Evolutionary conservation across 1,140 invertebrate genomes (phyloP).

Genomic region (Psilanteris sp.): DNA sequence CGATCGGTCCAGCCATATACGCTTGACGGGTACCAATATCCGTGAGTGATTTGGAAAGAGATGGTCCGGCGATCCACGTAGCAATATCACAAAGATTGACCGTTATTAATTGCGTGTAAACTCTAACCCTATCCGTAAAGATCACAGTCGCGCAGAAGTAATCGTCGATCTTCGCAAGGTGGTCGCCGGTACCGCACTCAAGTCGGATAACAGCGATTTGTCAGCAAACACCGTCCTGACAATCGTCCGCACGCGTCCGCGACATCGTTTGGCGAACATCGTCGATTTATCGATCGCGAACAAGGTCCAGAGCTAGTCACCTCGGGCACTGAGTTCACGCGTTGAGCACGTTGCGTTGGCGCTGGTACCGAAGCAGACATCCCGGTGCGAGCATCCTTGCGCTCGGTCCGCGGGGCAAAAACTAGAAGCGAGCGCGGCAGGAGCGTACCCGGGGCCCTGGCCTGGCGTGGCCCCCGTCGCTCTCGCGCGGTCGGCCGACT

Average conservation of each 20-base stretch:
- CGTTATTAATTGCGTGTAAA: constrained; percentile 51
- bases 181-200: constrained; percentile 43
- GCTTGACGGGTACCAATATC: constrained; percentile 4
- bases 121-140: constrained; percentile 67
- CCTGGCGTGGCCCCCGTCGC: too few species aligned
- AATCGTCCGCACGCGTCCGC: constrained; percentile 50
- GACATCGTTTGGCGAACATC: constrained; percentile 49
- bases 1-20: constrained; percentile 13
- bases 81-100: constrained; percentile 70
- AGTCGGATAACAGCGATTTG: constrained; percentile 23
- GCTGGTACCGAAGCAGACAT: constrained; percentile 1
- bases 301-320: constrained; percentile 21
- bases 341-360: constrained; percentile 1
- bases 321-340: constrained; percentile 28
- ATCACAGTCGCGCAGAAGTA: constrained; percentile 69
- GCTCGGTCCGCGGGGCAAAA: not conserved
- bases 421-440: not conserved
- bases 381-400: constrained; percentile 15
- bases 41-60: constrained; percentile 1
- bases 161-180: constrained; percentile 9
- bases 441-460: not conserved
- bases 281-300: constrained; percentile 42
- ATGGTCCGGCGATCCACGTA: constrained; percentile 15
- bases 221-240: constrained; percentile 47
- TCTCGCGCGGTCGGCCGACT: too few species aligned